Base-by-base conservation (phyloP, 2,797 vertebrate species). In the Enteromius argenteus region DNA sequence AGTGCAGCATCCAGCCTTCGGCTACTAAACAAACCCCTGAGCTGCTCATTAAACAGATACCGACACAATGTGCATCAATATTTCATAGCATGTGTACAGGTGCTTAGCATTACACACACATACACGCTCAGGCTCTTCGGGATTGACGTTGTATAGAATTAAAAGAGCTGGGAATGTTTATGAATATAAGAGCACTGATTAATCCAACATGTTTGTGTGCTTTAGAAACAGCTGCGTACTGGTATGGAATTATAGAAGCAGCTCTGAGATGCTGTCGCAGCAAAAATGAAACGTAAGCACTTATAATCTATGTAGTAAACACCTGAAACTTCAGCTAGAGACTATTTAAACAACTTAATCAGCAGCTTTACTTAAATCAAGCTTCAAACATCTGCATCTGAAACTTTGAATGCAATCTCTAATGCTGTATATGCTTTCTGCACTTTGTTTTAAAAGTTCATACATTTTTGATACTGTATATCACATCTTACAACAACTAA, bases 11-110 rank as follows among this genome's bases (percentile, higher is more conserved):
- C 60, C 62, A 68, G 62, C 62, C 72, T 53, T 58, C 46, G 68
- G 66, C 83, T 37, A 79, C 79, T 84, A 86, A 84, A 81, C 71
- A 77, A 78, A 81, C 85, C 89, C 89, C 90, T 83, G 84, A 90
- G 89, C 88, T 89, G 51, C 83, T 88, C 89, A 90, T 90, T 88
- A 84, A 82, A 83, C 49, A 86, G 53, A 85, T 53, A 81, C 23
- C 87, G 78, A 81, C 84, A 89, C 87, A 88, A 88, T 66, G 27
- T 79, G 79, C 90, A 90, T 92, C 84, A 89, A 92, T 92, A 91
- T 92, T 93, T 92, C 84, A 92, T 90, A 80, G 64, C 49, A 74
- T 78, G 85, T 74, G 30, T 73, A 83, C 64, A 84, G 75, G 66
- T 84, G 83, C 66, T 72, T 83, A 44, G 32, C 32, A 67, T 81